Conservation (phyloP, 2,797 vertebrate species). For the Saguinus oedipus region DNA sequence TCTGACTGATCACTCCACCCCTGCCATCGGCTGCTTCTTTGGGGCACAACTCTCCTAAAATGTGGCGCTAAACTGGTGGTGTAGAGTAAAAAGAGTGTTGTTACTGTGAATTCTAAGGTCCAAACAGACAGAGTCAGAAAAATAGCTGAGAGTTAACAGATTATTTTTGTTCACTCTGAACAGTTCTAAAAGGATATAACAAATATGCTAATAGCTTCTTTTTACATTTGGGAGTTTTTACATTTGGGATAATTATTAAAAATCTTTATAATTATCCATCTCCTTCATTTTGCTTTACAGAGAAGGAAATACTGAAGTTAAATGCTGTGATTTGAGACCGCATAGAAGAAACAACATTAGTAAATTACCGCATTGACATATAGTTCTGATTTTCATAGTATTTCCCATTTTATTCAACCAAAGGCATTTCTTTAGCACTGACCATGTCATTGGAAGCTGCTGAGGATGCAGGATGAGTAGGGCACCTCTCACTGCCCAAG, state of each 20-base stretch:
- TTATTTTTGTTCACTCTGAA: not conserved
- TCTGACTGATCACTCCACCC: not conserved
- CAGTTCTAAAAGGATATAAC: not conserved
- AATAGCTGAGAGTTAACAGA: not conserved
- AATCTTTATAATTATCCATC: not conserved
- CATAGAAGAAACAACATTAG: not conserved
- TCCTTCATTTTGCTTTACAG: not conserved
- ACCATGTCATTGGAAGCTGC: not conserved
- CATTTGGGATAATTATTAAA: not conserved
- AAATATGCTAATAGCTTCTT: not conserved
- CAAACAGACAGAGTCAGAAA: not conserved
- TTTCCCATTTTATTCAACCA: not conserved
- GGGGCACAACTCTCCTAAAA: not conserved
- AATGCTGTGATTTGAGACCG: not conserved
- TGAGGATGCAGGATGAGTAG: not conserved
- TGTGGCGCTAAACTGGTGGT: not conserved
- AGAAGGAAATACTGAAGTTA: not conserved
- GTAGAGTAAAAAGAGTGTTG: not conserved
- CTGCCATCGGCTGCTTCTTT: not conserved
- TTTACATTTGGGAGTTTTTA: not conserved
- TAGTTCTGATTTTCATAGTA: not conserved
- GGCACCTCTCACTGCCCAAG: not conserved
- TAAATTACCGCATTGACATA: not conserved
- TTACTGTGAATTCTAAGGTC: not conserved
- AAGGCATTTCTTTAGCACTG: not conserved